A percentile compares a stretch with the other conserved stretches of the same genome.
These are phyloP conservation scores for Alectura lathami DNA, from an alignment of 2,113 vertebrate species.

Conservation along the genomic window DNA sequence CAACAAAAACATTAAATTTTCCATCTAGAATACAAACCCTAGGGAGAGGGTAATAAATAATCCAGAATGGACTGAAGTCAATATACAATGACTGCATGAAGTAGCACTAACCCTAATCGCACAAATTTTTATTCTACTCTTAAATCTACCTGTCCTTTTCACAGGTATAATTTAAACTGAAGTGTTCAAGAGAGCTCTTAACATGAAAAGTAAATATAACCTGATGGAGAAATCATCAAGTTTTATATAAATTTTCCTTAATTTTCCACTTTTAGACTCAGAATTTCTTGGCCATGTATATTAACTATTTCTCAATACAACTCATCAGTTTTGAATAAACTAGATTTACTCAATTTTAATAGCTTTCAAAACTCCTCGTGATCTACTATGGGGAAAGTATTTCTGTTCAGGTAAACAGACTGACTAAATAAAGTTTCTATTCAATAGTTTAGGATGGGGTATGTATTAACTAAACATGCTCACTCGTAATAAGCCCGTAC, in stretches of 20 bases:
- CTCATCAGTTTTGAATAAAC: background rate
- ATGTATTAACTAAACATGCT: background rate
- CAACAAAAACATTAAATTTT: background rate
- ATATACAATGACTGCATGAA: background rate
- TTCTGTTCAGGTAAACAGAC: background rate
- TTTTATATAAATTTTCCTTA: background rate
- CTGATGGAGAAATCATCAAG: background rate
- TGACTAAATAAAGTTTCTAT: background rate
- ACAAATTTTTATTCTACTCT: background rate
- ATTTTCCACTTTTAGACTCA: background rate
- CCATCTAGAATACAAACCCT: background rate
- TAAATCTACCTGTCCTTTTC: background rate
- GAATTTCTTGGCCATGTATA: background rate
- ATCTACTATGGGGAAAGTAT: background rate
- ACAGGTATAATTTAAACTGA: background rate
- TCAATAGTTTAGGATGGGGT: background rate
- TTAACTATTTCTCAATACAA: background rate
- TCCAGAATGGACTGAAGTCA: background rate
- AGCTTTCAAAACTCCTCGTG: background rate
- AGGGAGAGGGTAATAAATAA: background rate
- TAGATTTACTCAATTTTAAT: background rate
- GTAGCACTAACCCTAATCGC: background rate
- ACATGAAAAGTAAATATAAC: background rate
- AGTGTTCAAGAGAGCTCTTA: background rate
- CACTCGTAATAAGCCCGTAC: background rate